Conservation (phyloP, 2,888 invertebrate genomes). For the Cerceris rybyensis region DNA sequence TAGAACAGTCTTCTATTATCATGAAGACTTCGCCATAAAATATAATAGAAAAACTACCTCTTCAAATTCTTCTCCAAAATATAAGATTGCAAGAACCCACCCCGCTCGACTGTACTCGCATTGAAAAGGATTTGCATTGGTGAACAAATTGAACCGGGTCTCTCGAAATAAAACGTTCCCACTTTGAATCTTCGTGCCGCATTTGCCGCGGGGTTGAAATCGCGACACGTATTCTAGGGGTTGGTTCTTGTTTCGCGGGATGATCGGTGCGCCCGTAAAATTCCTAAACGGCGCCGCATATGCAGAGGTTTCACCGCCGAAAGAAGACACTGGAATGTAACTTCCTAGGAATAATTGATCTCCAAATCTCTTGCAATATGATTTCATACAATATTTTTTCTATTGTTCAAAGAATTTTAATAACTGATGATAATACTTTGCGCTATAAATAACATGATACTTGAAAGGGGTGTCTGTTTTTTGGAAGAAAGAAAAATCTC, state of each 20-base stretch:
- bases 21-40: not conserved
- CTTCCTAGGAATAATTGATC: too few relatives aligned
- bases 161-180: constrained; percentile 44
- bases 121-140: constrained; percentile 28
- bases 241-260: constrained; percentile 7
- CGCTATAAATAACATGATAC: too few relatives aligned
- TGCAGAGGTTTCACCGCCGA: too few relatives aligned
- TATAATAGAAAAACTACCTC: not conserved
- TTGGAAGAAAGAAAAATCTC: too few relatives aligned
- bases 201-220: not conserved
- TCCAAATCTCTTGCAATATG: too few relatives aligned
- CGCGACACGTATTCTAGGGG: constrained; percentile 19
- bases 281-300: too few relatives aligned
- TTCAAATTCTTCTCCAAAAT: not conserved
- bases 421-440: too few relatives aligned
- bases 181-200: constrained; percentile 16
- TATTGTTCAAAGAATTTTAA: too few relatives aligned
- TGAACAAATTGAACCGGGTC: constrained; percentile 37
- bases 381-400: too few relatives aligned
- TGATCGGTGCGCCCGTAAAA: too few relatives aligned
- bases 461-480: too few relatives aligned
- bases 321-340: too few relatives aligned
- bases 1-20: not conserved
- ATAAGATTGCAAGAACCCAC: not conserved
- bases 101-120: not conserved